Conservation (phyloP, 2,888 invertebrate genomes). For the Drosophila macrospina region DNA sequence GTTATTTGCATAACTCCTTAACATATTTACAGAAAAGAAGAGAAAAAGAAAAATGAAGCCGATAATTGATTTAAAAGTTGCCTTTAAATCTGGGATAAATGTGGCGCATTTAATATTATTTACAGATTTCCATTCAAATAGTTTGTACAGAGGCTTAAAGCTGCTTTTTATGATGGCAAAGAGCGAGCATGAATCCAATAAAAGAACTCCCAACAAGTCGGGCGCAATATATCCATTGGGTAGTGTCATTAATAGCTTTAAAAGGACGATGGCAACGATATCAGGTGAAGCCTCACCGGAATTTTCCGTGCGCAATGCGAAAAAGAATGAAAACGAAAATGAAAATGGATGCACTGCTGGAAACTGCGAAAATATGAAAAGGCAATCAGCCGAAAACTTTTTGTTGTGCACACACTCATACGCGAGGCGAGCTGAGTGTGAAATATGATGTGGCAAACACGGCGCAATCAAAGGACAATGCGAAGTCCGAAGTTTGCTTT, state of each 20-base stretch:
- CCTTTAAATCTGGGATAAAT: constrained; percentile 2
- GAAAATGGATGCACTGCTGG: constrained; percentile 21
- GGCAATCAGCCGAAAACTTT: constrained; percentile 42
- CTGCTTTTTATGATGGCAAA: constrained; percentile 17
- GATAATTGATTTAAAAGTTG: constrained; percentile 9
- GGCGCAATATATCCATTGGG: constrained; percentile 14
- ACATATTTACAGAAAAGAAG: neutral
- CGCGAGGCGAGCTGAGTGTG: constrained; percentile 47
- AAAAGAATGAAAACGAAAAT: constrained; percentile 14
- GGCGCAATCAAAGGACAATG: constrained; percentile 41
- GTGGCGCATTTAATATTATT: neutral
- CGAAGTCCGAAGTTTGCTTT: constrained; percentile 13
- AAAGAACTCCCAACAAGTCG: constrained; percentile 21
- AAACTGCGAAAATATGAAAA: constrained; percentile 25
- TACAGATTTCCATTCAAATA: constrained; percentile 1
- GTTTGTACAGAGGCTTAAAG: constrained; percentile 8
- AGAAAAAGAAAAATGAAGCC: too few relatives aligned
- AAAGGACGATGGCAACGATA: constrained; percentile 20
- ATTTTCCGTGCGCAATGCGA: constrained; percentile 11
- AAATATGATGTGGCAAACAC: constrained; percentile 62
- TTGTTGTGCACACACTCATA: constrained; percentile 27
- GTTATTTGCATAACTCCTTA: neutral
- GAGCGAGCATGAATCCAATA: constrained; percentile 15
- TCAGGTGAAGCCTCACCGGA: constrained; percentile 15
- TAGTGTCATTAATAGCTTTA: constrained; percentile 33